Conservation (phyloP, 2,113 vertebrate genomes). For the Pseudonaja textilis region DNA sequence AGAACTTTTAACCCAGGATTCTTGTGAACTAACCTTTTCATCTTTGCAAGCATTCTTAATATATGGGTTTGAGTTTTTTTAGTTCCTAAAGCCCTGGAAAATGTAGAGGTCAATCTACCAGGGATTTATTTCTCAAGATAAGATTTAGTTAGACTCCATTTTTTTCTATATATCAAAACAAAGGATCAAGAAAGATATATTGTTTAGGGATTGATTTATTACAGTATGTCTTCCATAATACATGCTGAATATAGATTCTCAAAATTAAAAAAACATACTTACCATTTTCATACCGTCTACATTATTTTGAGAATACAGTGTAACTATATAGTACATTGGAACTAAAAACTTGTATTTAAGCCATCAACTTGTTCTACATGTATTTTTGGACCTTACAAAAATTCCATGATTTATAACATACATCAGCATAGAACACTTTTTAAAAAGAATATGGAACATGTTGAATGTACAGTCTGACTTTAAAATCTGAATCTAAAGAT, state of each 20-base stretch:
- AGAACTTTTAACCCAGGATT: slow-evolving; percentile 20
- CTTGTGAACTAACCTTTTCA: slow-evolving; percentile 16
- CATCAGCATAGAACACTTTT: neutral
- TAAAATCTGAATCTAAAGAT: neutral
- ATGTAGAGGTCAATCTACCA: neutral
- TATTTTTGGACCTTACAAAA: fast-evolving
- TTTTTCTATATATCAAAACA: neutral
- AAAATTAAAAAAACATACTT: neutral
- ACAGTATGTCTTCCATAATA: neutral
- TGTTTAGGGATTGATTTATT: neutral
- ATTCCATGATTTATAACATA: neutral
- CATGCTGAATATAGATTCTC: neutral
- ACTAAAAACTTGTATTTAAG: neutral
- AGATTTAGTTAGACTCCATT: neutral
- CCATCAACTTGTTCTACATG: fast-evolving
- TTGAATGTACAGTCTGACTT: neutral
- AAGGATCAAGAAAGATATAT: neutral
- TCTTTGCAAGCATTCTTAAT: slow-evolving; percentile 9
- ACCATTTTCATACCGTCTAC: neutral
- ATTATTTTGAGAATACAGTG: neutral
- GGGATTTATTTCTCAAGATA: neutral
- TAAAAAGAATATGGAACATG: neutral
- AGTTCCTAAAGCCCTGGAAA: neutral
- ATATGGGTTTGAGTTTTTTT: neutral
- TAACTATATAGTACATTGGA: neutral